Evolutionary conservation across 2,888 invertebrate genomes (phyloP).

Genomic region (Omphaloscelis lunosa): DNA sequence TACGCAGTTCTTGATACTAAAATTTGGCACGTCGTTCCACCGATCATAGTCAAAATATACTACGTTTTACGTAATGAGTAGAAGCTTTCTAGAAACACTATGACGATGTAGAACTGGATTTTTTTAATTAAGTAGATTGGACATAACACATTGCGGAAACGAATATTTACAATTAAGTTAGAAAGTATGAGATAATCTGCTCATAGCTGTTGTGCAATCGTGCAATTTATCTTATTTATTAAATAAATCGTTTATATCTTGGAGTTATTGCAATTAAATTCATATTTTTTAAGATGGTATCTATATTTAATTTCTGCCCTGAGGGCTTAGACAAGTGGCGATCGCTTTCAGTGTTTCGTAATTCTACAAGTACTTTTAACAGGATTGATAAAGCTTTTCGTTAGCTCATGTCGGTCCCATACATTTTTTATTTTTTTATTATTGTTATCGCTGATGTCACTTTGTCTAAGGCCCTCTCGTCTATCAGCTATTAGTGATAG

Average conservation of each 20-base stretch:
- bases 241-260: conserved; percentile 5
- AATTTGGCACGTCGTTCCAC: no score
- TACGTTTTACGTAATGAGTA: conserved; percentile 18
- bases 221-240: conserved; percentile 28
- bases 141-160: conserved; percentile 32
- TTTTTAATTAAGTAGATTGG: conserved; percentile 30
- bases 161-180: conserved; percentile 53
- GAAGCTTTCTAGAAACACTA: conserved; percentile 34
- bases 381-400: no score
- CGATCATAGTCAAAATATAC: background rate
- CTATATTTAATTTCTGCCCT: background rate
- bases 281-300: background rate
- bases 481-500: background rate
- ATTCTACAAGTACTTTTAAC: background rate
- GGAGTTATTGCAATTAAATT: background rate
- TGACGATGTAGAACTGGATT: conserved; percentile 13
- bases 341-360: no score
- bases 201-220: conserved; percentile 31
- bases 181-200: conserved; percentile 57
- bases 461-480: background rate
- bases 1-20: background rate
- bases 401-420: background rate
- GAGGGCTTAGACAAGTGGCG: background rate
- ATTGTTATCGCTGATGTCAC: background rate
- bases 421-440: background rate